A percentile compares a stretch with the other conserved stretches of the same genome.
Evolutionary conservation across 2,888 invertebrate species (phyloP).

Genomic region (Cremastinae sp.): DNA sequence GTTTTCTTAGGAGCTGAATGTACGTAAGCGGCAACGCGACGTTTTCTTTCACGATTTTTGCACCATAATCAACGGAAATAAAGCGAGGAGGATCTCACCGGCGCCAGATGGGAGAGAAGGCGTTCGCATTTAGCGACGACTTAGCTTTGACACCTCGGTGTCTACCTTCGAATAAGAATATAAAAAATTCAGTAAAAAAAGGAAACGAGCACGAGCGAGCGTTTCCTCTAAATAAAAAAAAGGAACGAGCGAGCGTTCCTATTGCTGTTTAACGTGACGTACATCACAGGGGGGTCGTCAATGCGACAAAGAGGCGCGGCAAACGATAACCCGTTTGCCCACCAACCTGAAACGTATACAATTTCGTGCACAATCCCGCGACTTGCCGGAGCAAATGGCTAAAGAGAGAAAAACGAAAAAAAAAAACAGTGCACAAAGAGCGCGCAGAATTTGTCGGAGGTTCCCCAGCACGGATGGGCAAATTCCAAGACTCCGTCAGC

Average conservation of each 20-base stretch:
- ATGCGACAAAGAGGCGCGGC: conserved; percentile 69
- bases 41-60: conserved; percentile 75
- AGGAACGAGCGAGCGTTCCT: conserved; percentile 43
- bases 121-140: conserved; percentile 39
- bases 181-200: conserved; percentile 5
- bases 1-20: conserved; percentile 23
- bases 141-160: conserved; percentile 1
- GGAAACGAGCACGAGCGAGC: too few species aligned
- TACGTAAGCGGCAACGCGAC: conserved; percentile 10
- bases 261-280: conserved; percentile 77
- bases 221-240: conserved; percentile 56
- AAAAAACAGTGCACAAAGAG: conserved; percentile 24
- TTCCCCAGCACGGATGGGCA: conserved; percentile 20
- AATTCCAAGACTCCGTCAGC: conserved; percentile 28
- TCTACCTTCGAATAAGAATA: background rate
- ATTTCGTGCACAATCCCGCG: conserved; percentile 10
- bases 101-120: conserved; percentile 42
- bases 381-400: background rate
- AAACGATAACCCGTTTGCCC: conserved; percentile 53
- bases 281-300: conserved; percentile 73
- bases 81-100: conserved; percentile 42
- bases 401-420: background rate
- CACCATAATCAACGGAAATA: conserved; percentile 75
- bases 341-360: conserved; percentile 32
- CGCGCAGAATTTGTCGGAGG: conserved; percentile 46